Percentiles rank a stretch among this genome's conserved stretches.
Evolutionary conservation across 2,888 invertebrate species (phyloP).

Genomic region (Pterostichus madidus): DNA sequence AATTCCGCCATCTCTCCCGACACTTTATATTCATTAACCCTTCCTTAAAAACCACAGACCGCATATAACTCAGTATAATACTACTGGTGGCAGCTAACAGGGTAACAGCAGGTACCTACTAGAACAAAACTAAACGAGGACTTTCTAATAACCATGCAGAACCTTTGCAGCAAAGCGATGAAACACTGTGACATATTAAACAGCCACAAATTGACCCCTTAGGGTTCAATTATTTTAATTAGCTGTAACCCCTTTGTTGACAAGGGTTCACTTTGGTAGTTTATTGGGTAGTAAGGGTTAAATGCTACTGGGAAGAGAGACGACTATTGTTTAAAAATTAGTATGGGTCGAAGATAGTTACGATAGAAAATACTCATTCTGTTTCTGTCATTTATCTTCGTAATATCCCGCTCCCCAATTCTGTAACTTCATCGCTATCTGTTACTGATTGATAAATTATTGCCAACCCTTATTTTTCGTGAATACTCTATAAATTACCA

Average conservation of each 20-base stretch:
- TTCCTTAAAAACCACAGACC: slow-evolving; percentile 1
- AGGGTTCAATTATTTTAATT: slow-evolving; percentile 42
- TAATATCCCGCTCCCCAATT: too few relatives aligned
- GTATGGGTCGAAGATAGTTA: background rate
- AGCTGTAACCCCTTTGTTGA: slow-evolving; percentile 30
- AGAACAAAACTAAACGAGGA: background rate
- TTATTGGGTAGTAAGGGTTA: background rate
- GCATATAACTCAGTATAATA: background rate
- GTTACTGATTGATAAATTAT: too few relatives aligned
- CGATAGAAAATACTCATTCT: too few relatives aligned
- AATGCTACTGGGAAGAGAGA: too few relatives aligned
- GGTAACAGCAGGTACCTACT: background rate
- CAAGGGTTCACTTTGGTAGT: slow-evolving; percentile 22
- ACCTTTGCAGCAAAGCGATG: background rate
- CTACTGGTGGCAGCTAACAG: background rate
- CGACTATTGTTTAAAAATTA: background rate
- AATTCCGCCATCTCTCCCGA: background rate
- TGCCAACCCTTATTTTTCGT: too few relatives aligned
- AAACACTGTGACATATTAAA: slow-evolving; percentile 20
- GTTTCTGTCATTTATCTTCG: too few relatives aligned
- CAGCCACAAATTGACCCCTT: slow-evolving; percentile 35
- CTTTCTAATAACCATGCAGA: background rate
- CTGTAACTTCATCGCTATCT: too few relatives aligned
- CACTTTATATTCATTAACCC: slow-evolving; percentile 12
- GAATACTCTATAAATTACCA: too few relatives aligned